Conservation (phyloP, 2,113 vertebrate genomes). For the Misgurnus anguillicaudatus region DNA sequence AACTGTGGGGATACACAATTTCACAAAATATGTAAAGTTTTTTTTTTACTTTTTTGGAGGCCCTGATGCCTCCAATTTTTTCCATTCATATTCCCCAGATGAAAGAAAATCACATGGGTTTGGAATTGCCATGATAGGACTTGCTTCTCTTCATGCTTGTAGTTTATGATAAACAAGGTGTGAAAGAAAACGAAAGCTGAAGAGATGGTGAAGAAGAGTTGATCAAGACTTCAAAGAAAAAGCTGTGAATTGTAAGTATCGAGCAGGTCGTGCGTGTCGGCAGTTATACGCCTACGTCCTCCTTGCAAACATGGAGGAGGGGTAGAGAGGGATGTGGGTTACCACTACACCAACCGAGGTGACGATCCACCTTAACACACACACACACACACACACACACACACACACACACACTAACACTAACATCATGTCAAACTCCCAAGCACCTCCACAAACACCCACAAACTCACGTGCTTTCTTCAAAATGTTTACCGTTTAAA, state of each 20-base stretch:
- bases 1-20: too few species aligned
- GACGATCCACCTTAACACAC: conserved; percentile 31
- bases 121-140: too few species aligned
- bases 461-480: conserved; percentile 37
- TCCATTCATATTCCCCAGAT: too few species aligned
- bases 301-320: conserved; percentile 30
- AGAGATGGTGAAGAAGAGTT: conserved; percentile 10
- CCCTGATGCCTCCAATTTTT: too few species aligned
- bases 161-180: not conserved
- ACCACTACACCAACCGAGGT: conserved; percentile 36
- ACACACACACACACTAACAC: conserved; percentile 16
- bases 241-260: conserved; percentile 15
- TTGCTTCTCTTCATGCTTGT: not conserved
- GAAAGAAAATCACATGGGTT: too few species aligned
- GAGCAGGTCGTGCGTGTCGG: conserved; percentile 25
- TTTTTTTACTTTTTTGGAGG: too few species aligned
- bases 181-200: not conserved
- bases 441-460: conserved; percentile 33
- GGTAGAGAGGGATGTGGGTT: conserved; percentile 39
- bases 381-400: not conserved
- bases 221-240: conserved; percentile 25
- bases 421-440: conserved; percentile 15
- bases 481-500: conserved; percentile 35
- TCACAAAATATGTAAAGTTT: too few species aligned
- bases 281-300: conserved; percentile 42